Conservation (phyloP, 2,888 invertebrate species). For the Lucinisca nassula region DNA sequence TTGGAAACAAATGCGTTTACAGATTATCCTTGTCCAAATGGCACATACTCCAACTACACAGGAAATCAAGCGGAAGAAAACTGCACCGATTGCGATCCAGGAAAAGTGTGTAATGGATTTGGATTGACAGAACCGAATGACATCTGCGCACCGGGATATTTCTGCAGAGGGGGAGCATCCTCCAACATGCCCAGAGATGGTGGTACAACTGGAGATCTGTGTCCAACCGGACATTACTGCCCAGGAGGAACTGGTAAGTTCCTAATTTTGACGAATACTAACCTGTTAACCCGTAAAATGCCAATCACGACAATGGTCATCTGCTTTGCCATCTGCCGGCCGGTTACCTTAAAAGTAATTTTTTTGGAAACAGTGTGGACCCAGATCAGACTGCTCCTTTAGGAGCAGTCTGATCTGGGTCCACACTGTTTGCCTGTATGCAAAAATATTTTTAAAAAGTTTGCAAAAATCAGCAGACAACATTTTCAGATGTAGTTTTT, state of each 20-base stretch:
- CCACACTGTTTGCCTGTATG: too few relatives aligned
- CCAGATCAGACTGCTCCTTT: too few relatives aligned
- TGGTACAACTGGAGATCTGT: conserved; percentile 85
- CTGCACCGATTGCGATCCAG: conserved; percentile 85
- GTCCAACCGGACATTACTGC: conserved; percentile 84
- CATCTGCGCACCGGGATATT: conserved; percentile 85
- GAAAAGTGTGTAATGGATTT: conserved; percentile 81
- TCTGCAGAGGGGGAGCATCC: conserved; percentile 82
- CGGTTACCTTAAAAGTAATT: too few relatives aligned
- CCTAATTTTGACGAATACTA: too few relatives aligned
- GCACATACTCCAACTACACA: conserved; percentile 86
- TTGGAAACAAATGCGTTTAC: conserved; percentile 80
- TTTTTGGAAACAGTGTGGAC: too few relatives aligned
- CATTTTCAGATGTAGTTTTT: too few relatives aligned
- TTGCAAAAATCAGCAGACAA: too few relatives aligned
- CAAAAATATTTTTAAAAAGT: too few relatives aligned
- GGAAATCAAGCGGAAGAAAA: conserved; percentile 76
- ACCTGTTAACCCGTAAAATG: too few relatives aligned
- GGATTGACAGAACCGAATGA: conserved; percentile 83
- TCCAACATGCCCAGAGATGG: conserved; percentile 85
- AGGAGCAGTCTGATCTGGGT: too few relatives aligned
- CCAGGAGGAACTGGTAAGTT: conserved; percentile 83
- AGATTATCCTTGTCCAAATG: conserved; percentile 83
- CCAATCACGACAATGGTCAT: too few relatives aligned
- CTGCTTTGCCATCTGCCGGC: too few relatives aligned